Evolutionary conservation across 2,888 invertebrate genomes (phyloP).

Genomic region (Caenorhabditis imperialis): DNA sequence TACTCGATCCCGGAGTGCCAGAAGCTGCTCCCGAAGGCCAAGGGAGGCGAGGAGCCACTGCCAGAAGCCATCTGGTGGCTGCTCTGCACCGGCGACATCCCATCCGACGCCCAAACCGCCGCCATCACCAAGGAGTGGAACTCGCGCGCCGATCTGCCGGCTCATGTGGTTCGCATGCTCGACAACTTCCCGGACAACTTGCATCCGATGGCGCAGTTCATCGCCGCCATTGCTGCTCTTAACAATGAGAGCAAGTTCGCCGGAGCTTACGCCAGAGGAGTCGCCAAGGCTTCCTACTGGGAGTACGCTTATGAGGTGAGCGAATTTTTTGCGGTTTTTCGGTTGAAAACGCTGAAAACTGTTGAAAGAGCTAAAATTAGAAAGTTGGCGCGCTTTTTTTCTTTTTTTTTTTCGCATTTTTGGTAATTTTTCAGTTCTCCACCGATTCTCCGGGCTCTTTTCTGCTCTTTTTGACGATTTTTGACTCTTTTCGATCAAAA

Average conservation of each 20-base stretch:
- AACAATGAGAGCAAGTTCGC: conserved; percentile 94
- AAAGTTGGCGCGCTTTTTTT: no score
- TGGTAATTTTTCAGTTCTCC: no score
- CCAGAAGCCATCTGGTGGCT: conserved; percentile 97
- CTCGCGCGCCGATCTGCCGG: conserved; percentile 88
- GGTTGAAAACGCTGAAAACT: no score
- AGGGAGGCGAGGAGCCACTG: conserved; percentile 87
- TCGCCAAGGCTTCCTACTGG: conserved; percentile 86
- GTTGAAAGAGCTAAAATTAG: no score
- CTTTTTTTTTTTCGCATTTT: no score
- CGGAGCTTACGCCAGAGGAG: conserved; percentile 90
- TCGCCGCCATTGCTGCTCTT: conserved; percentile 89
- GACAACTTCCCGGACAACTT: conserved; percentile 91
- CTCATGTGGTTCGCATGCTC: conserved; percentile 92
- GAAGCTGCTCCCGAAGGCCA: conserved; percentile 87
- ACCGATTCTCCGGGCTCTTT: no score
- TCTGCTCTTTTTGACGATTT: no score
- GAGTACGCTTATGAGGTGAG: conserved; percentile 71
- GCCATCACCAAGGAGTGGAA: conserved; percentile 89
- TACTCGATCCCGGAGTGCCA: conserved; percentile 94
- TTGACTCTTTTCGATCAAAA: no score
- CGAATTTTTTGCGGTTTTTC: no score
- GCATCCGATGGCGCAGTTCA: conserved; percentile 94
- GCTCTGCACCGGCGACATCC: conserved; percentile 90
- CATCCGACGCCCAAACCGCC: conserved; percentile 84